Percentiles rank a stretch among this genome's conserved stretches.
Conservation (phyloP, 2,113 vertebrate species). For the Colinus virginianus region DNA sequence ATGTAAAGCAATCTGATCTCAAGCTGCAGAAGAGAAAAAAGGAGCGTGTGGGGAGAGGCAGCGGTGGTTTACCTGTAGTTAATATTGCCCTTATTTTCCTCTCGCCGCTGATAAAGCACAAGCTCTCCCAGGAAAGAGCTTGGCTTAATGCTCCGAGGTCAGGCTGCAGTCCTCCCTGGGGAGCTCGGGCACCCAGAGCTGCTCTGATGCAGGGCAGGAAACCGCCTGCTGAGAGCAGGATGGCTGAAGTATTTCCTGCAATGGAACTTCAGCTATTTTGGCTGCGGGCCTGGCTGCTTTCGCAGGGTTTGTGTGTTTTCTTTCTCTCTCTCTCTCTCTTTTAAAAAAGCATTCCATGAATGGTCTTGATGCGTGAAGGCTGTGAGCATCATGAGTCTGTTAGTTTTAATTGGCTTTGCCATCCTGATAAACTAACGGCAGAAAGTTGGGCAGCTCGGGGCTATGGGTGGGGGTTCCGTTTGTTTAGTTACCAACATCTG, state of each 20-base stretch:
- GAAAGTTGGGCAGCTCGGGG: not conserved
- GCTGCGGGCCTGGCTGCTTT: not conserved
- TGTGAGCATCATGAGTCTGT: conserved; percentile 33
- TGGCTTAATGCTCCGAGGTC: not conserved
- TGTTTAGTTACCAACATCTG: not conserved
- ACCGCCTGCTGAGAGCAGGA: not conserved
- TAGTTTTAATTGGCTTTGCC: conserved; percentile 65
- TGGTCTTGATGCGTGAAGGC: not conserved
- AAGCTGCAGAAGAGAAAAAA: not conserved
- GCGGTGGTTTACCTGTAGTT: not conserved
- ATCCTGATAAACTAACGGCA: not conserved
- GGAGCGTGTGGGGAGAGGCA: rapidly evolving
- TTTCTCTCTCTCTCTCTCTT: too few species aligned
- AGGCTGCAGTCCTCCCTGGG: not conserved
- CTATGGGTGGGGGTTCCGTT: conserved; percentile 14
- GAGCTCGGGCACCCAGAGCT: not conserved
- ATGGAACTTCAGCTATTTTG: not conserved
- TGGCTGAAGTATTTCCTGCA: not conserved
- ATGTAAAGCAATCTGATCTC: not conserved
- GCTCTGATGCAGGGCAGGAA: not conserved
- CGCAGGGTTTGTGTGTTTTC: not conserved
- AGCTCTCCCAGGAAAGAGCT: not conserved
- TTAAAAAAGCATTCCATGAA: not conserved
- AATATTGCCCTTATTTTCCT: not conserved
- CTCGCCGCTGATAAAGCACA: not conserved